Evolutionary conservation across 2,113 vertebrate species (phyloP), one percentile per base, ranked within the genome.

Genomic region (Tichodroma muraria): DNA sequence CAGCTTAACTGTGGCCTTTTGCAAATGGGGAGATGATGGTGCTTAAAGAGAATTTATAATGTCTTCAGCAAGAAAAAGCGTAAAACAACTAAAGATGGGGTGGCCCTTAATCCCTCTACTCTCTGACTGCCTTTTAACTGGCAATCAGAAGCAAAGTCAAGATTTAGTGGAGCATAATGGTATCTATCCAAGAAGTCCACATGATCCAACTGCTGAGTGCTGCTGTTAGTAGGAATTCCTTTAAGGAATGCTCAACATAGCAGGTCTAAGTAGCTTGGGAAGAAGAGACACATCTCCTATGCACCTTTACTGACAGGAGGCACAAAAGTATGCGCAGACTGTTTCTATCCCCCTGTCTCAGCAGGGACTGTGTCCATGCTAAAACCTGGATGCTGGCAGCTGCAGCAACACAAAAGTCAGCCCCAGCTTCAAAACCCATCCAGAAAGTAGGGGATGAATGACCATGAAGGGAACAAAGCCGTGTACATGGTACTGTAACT

Each of bases 271-370:
- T 7, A 65, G 5, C 68, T 53, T 86, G 64, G 50, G 50, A 77
- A 86, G 59, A 80, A 69, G 44, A 50, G 27, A 20, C 19, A n/a
- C 15, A 12, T 42, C 21, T 84, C n/a, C 56, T 49, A 20, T 37
- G 15, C 28, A 22, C 45, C 24, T 40, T 63, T 68, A 24, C 22
- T 28, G 40, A 31, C 53, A 45, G 19, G 56, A 82, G 49, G 10
- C 75, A 40, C 21, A 31, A 57, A 56, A 1, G 1, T 28, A 7
- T 6, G 24, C 0, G 0, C 61, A 72, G 59, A 8, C 35, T 14
- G 4, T 47, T 94, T 64, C 80, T 64, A 23, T 13, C 18, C 63
- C 10, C 5, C 24, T 53, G 7, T 33, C 63, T 77, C 11, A 1
- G 44, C 64, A 84, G 85, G 60, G 15, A 18, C 42, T 33, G 8